Base-by-base conservation (phyloP, 2,113 vertebrate species). In the Pardalotus punctatus region DNA sequence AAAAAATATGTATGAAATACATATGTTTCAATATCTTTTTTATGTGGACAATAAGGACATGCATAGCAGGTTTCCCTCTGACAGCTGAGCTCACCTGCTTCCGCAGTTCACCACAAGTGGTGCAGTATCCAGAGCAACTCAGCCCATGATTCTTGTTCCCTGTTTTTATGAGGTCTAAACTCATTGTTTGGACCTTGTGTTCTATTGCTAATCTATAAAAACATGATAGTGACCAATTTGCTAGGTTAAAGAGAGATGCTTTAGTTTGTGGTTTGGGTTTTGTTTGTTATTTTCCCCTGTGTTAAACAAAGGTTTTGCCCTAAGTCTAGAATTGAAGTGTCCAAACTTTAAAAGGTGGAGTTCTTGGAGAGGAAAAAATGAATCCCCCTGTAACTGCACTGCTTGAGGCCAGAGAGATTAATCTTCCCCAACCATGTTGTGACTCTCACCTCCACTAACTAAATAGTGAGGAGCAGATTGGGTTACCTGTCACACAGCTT, bases 11-110 rank as follows among this genome's bases (percentile, higher is more conserved):
- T 6, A 8, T 42, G 18, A 42, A 74, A 35, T 18, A 5, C 0
- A 0, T 2, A 0, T n/a, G 4, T 66, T 13, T 48, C 35, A 61
- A 6, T 1, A 13, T 9, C 6, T 45, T 50, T 79, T 56, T 70
- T n/a, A 70, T 25, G 45, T 61, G 16, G 19, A 42, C 36, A 33
- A 69, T 50, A 6, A 61, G 60, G 50, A 66, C 1, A 0, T 4
- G 22, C n/a, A 4, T 8, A 28, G 47, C 28, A 88, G 36, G 6
- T 36, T 10, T 14, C 45, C 58, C 36, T 47, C 61, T 71, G 56
- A 21, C 0, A 54, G 53, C 60, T 36, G 54, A 81, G 17, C 7
- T 65, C 54, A 25, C 29, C 15, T 25, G 3, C 40, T 67, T 31
- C 31, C 62, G 35, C 40, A 38, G 40, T 2, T n/a, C 23, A 31